Conservation (phyloP, 2,888 invertebrate species). For the Cryptosula pallasiana region DNA sequence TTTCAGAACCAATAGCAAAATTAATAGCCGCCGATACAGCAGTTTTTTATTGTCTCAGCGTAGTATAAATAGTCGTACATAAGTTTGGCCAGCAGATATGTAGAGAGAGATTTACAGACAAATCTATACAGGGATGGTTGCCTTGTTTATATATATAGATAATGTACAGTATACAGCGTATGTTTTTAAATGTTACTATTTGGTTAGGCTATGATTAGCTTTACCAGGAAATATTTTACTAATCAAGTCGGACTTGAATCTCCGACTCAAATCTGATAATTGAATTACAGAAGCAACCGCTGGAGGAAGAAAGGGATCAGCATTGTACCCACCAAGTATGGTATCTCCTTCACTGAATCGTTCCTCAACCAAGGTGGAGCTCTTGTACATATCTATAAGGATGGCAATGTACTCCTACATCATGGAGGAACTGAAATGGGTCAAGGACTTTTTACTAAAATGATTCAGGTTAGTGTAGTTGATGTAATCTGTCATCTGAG, state of each 20-base stretch:
- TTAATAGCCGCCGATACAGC: too few relatives aligned
- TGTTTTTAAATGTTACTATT: too few relatives aligned
- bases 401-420: constrained; percentile 47
- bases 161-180: too few relatives aligned
- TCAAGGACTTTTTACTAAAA: constrained; percentile 32
- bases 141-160: too few relatives aligned
- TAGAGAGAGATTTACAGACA: too few relatives aligned
- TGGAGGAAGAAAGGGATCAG: constrained; percentile 82
- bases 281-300: constrained; percentile 64
- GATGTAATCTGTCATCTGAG: neutral
- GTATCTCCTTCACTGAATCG: constrained; percentile 72
- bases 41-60: too few relatives aligned
- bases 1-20: too few relatives aligned
- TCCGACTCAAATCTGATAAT: neutral
- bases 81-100: too few relatives aligned
- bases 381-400: constrained; percentile 60
- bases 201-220: too few relatives aligned
- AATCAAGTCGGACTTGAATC: neutral
- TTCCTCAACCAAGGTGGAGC: constrained; percentile 71
- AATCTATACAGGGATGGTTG: too few relatives aligned
- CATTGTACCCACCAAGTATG: constrained; percentile 76
- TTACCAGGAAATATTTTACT: too few relatives aligned
- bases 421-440: constrained; percentile 33
- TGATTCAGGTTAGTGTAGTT: constrained; percentile 28
- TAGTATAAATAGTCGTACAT: too few relatives aligned